A percentile compares a stretch with the other conserved stretches of the same genome.
These are phyloP conservation scores for Calycopis cecrops DNA, from an alignment of 1,140 invertebrate species.

Conservation along the genomic window DNA sequence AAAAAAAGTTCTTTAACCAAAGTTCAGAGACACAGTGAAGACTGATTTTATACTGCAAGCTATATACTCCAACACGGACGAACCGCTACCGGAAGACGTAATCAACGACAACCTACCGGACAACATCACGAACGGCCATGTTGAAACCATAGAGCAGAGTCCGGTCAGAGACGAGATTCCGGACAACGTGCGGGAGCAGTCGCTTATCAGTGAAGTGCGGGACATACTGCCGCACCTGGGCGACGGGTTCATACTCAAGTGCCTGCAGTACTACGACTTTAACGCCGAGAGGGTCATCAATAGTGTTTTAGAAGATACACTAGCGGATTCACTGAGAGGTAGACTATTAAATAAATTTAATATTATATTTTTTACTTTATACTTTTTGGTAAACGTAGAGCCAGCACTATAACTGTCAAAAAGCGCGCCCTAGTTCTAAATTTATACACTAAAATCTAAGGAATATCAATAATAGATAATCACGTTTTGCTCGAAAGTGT, in stretches of 20 bases:
- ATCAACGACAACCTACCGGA: conserved; percentile 33
- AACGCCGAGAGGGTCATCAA: conserved; percentile 85
- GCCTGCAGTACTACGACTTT: conserved; percentile 85
- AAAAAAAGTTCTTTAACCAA: conserved; percentile 30
- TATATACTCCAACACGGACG: conserved; percentile 60
- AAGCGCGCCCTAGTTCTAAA: too few species aligned
- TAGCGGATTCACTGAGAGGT: conserved; percentile 60
- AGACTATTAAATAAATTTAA: conserved; percentile 12
- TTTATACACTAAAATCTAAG: too few species aligned
- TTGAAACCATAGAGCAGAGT: conserved; percentile 43
- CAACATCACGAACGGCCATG: conserved; percentile 41
- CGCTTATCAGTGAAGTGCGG: conserved; percentile 81
- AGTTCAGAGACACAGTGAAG: conserved; percentile 77
- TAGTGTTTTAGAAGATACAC: conserved; percentile 83
- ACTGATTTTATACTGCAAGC: conserved; percentile 76
- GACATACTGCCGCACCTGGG: conserved; percentile 89
- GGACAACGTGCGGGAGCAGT: conserved; percentile 73
- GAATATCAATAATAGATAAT: too few species aligned
- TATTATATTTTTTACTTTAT: too few species aligned
- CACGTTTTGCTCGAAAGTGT: too few species aligned
- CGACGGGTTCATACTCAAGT: conserved; percentile 82
- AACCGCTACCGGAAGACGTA: conserved; percentile 39
- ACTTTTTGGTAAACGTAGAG: too few species aligned
- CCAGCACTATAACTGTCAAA: too few species aligned
- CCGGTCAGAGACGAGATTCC: conserved; percentile 63